Conservation (phyloP, 2,113 vertebrate genomes). For the Merops nubicus region DNA sequence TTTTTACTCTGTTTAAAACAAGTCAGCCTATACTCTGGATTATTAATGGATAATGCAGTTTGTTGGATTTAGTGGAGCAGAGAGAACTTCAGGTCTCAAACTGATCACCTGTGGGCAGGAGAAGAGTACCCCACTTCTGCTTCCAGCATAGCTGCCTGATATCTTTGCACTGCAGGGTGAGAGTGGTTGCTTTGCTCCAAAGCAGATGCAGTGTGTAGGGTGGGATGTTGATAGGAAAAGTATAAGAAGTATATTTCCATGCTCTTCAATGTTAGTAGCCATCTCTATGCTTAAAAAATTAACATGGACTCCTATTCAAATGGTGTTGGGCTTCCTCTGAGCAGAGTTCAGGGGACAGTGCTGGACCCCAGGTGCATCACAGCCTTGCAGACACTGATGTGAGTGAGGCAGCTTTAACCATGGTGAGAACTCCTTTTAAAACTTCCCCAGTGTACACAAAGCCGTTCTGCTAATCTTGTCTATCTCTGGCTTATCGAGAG, state of each 20-base stretch:
- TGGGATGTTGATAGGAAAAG: neutral
- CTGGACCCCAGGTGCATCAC: too few relatives aligned
- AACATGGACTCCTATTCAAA: neutral
- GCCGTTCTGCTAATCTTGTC: slow-evolving; percentile 28
- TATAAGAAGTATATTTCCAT: neutral
- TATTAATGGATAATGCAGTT: neutral
- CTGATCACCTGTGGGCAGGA: neutral
- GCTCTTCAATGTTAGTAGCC: neutral
- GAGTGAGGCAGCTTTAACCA: neutral
- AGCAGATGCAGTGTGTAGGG: neutral
- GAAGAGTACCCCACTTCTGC: neutral
- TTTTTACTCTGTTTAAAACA: neutral
- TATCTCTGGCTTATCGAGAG: neutral
- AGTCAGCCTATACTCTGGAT: neutral
- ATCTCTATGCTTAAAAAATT: neutral
- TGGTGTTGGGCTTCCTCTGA: neutral
- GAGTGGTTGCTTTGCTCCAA: neutral
- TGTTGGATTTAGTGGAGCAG: slow-evolving; percentile 17
- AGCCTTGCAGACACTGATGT: neutral
- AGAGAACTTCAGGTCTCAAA: neutral
- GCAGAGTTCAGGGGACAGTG: rapidly evolving
- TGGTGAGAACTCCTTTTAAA: neutral
- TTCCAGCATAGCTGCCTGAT: neutral
- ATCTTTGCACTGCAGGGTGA: neutral
- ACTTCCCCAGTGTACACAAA: neutral